phyloP scores from a whole-genome alignment of 1,140 invertebrate genomes.

The Grapholita molesta region DNA sequence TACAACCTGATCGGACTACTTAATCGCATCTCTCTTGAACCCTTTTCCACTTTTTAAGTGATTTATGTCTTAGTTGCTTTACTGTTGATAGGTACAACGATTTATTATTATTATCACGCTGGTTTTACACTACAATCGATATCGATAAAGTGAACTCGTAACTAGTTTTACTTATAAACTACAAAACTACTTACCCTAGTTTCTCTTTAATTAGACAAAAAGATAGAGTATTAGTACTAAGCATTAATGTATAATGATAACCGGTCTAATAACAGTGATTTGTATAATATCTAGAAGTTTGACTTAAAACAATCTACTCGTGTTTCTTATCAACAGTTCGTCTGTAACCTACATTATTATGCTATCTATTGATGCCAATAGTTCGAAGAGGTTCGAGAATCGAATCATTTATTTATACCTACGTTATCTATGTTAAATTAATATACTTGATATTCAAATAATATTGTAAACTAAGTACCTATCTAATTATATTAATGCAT shows the following conservation, averaged over 20 bases:
- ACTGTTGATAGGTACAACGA: not conserved
- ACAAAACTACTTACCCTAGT: no score
- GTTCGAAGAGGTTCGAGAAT: not conserved
- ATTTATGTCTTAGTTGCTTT: not conserved
- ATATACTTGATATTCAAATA: not conserved
- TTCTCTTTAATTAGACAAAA: no score
- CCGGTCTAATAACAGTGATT: not conserved
- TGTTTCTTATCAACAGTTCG: not conserved
- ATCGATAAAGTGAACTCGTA: no score
- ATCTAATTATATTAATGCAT: no score
- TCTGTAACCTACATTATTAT: not conserved
- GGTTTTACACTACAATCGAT: no score
- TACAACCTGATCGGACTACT: not conserved
- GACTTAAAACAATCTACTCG: not conserved
- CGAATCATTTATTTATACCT: not conserved
- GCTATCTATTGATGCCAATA: not conserved
- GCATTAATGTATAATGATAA: no score
- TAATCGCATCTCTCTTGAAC: not conserved
- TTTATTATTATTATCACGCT: no score
- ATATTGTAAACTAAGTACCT: no score
- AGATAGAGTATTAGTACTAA: no score
- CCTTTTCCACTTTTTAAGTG: no score
- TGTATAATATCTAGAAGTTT: not conserved
- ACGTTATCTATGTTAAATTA: not conserved
- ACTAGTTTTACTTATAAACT: no score